phyloP scores from a whole-genome alignment of 1,140 invertebrate genomes.

The Sesamia nonagrioides region DNA sequence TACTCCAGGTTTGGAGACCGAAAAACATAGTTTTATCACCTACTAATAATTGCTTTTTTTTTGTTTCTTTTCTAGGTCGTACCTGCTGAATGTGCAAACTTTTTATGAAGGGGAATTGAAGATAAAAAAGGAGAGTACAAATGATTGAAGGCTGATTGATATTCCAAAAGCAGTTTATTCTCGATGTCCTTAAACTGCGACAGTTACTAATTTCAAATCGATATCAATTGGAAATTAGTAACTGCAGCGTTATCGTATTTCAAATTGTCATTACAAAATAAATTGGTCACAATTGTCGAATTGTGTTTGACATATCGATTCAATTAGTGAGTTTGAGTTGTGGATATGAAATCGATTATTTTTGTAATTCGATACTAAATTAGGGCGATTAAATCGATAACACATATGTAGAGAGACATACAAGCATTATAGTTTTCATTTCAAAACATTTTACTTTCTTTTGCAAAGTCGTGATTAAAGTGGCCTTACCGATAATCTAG shows the following conservation, averaged over 20 bases:
- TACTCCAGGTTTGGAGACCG: too few relatives aligned
- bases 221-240: too few relatives aligned
- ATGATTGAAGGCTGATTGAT: too few relatives aligned
- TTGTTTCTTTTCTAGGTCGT: not conserved
- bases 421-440: not conserved
- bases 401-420: not conserved
- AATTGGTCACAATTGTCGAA: constrained; percentile 17
- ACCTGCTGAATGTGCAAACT: too few relatives aligned
- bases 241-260: not conserved
- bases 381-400: not conserved
- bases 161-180: too few relatives aligned
- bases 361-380: not conserved
- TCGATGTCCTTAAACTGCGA: not conserved
- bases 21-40: too few relatives aligned
- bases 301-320: constrained; percentile 1
- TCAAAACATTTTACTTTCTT: not conserved
- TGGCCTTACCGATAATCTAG: not conserved
- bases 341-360: constrained; percentile 3
- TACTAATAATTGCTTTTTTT: too few relatives aligned
- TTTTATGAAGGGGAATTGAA: too few relatives aligned
- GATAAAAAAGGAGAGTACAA: too few relatives aligned
- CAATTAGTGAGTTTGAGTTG: not conserved
- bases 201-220: not conserved
- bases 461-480: not conserved
- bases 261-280: constrained; percentile 9